These are phyloP conservation scores for Chelonoidis abingdonii DNA, from an alignment of 2,113 vertebrate genomes.

Conservation along the genomic window DNA sequence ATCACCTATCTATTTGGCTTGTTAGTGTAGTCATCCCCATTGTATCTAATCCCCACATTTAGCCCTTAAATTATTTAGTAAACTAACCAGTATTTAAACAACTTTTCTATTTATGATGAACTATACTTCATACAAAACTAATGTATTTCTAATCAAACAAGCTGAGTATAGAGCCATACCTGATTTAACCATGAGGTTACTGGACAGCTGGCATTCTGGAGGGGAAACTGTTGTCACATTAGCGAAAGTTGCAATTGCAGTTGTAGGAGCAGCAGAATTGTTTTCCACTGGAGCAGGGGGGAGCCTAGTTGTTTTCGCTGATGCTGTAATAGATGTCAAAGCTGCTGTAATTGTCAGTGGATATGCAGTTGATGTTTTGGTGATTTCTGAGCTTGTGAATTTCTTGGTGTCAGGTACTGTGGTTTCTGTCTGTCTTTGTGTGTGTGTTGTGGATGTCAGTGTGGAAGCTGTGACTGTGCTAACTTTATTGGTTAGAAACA, in stretches of 20 bases:
- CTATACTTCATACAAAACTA: fast-evolving
- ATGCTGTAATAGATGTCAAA: slow-evolving; percentile 80
- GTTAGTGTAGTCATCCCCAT: fast-evolving
- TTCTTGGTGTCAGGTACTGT: slow-evolving; percentile 58
- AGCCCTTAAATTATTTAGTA: fast-evolving
- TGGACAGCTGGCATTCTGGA: slow-evolving; percentile 91
- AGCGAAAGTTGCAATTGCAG: slow-evolving; percentile 68
- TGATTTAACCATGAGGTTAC: slow-evolving; percentile 92
- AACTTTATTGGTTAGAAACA: slow-evolving; percentile 67
- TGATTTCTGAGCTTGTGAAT: slow-evolving; percentile 67
- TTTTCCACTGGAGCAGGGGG: slow-evolving; percentile 72
- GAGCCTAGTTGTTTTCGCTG: slow-evolving; percentile 80
- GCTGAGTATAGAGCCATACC: slow-evolving; percentile 72
- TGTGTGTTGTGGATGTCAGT: slow-evolving; percentile 69
- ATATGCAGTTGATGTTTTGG: slow-evolving; percentile 70
- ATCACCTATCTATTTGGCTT: fast-evolving
- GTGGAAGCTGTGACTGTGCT: slow-evolving; percentile 44
- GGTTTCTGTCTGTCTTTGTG: slow-evolving; percentile 79
- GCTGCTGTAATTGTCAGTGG: slow-evolving; percentile 82
- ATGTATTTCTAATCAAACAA: neutral
- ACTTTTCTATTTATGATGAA: neutral
- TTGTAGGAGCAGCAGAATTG: slow-evolving; percentile 62
- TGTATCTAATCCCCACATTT: fast-evolving
- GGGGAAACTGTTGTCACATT: slow-evolving; percentile 83
- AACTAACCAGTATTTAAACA: neutral